Percentiles rank a stretch among this genome's conserved stretches.
Evolutionary conservation across 2,113 vertebrate genomes (phyloP).

Genomic region (Platycercus adscitus): DNA sequence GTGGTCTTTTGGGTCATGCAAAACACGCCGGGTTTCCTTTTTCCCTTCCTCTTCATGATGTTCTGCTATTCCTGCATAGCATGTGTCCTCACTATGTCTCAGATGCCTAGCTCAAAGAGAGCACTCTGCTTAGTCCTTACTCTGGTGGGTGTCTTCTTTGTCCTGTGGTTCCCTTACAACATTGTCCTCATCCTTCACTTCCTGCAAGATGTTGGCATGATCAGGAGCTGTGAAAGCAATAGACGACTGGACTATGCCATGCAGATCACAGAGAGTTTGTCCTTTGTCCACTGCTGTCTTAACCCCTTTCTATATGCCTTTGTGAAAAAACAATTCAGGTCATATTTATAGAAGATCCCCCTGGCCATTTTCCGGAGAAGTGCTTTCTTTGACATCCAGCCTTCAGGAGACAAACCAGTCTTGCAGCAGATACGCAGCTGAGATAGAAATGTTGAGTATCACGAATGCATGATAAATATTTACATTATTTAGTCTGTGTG

Average conservation of each 20-base stretch:
- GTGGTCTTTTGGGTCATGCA: conserved; percentile 69
- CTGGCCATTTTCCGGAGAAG: not conserved
- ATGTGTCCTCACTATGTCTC: conserved; percentile 7
- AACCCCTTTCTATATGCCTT: conserved; percentile 76
- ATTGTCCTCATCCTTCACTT: conserved; percentile 74
- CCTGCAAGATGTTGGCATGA: conserved; percentile 68
- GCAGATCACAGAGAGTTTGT: conserved; percentile 77
- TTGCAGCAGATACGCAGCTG: not conserved
- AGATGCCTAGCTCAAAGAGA: conserved; percentile 28
- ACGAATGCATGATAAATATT: not conserved
- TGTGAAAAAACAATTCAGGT: conserved; percentile 66
- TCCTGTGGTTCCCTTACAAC: conserved; percentile 82
- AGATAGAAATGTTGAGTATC: conserved; percentile 41
- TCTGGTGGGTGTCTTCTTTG: conserved; percentile 74
- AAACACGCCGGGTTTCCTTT: conserved; percentile 73
- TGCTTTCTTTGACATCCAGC: not conserved
- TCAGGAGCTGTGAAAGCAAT: conserved; percentile 68
- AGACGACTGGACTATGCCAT: conserved; percentile 73
- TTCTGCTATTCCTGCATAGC: conserved; percentile 71
- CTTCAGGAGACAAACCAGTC: not conserved
- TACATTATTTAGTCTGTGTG: accelerated
- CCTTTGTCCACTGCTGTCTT: conserved; percentile 79
- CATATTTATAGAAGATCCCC: conserved; percentile 41
- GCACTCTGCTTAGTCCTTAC: conserved; percentile 42
- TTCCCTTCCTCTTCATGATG: conserved; percentile 72